These are phyloP conservation scores for Nerophis ophidion DNA, from an alignment of 2,113 vertebrate genomes.

Conservation along the genomic window DNA sequence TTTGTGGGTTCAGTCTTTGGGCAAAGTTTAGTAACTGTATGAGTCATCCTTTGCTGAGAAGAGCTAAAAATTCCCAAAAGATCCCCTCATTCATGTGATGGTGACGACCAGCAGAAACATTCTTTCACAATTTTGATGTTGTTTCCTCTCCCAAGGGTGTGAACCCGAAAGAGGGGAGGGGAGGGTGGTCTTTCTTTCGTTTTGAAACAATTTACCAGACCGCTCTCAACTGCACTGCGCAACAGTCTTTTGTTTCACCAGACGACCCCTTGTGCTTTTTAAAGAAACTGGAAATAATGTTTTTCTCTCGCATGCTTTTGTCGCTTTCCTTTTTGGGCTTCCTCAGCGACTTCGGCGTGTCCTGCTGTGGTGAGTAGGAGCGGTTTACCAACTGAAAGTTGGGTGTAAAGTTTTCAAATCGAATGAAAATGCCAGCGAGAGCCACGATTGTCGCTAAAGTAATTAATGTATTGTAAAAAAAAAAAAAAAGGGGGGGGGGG, in stretches of 20 bases:
- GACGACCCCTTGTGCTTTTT: too few species aligned
- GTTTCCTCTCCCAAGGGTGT: neutral
- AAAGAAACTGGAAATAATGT: neutral
- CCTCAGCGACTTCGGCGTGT: neutral
- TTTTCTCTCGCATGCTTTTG: neutral
- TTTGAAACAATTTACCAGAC: neutral
- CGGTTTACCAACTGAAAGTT: neutral
- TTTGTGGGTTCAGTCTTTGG: neutral
- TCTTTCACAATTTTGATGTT: neutral
- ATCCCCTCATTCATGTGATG: neutral
- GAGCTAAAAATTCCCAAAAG: neutral
- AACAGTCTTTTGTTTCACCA: neutral
- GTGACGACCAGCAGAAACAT: neutral
- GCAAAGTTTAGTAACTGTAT: neutral
- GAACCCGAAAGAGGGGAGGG: neutral
- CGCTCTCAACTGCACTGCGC: too few species aligned
- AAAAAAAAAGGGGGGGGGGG: neutral
- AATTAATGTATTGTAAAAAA: neutral
- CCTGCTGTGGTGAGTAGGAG: neutral
- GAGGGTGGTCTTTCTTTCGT: neutral
- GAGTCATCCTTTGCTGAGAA: neutral
- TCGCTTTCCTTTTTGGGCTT: neutral
- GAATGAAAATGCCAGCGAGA: too few species aligned
- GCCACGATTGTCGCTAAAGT: neutral
- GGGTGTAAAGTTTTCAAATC: too few species aligned